Percentiles rank a stretch among this genome's conserved stretches.
These are phyloP conservation scores for Dermatophagoides farinae DNA, from an alignment of 1,140 invertebrate species.

Conservation along the genomic window DNA sequence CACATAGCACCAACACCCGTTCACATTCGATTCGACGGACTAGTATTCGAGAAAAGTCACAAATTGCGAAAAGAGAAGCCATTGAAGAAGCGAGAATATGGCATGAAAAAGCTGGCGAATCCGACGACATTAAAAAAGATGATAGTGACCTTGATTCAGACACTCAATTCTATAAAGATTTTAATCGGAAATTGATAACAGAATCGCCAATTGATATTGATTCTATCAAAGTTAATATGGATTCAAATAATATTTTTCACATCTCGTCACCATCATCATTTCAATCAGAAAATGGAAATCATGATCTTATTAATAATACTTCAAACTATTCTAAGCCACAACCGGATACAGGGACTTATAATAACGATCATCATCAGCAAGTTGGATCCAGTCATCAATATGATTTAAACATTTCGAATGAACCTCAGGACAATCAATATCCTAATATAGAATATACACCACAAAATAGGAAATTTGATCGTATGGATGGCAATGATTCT, in stretches of 20 bases:
- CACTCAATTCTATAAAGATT: neutral
- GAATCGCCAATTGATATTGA: conserved; percentile 4
- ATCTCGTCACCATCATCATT: neutral
- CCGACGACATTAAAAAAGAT: neutral
- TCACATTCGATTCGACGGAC: conserved; percentile 69
- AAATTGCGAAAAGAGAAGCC: conserved; percentile 84
- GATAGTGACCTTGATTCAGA: conserved; percentile 11
- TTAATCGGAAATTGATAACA: neutral
- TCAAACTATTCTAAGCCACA: neutral
- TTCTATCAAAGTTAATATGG: neutral
- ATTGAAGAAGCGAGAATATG: conserved; percentile 54
- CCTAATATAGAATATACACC: too few species aligned
- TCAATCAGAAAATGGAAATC: neutral
- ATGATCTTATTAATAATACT: neutral
- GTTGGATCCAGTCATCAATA: too few species aligned
- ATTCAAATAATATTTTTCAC: neutral
- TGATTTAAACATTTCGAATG: too few species aligned
- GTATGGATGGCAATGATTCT: too few species aligned
- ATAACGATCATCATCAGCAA: too few species aligned
- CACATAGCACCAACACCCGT: conserved; percentile 26
- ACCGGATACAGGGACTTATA: too few species aligned
- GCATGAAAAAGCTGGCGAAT: conserved; percentile 20
- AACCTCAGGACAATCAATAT: too few species aligned
- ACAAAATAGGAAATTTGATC: too few species aligned
- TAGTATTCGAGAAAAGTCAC: conserved; percentile 75